These are phyloP conservation scores for Nephila pilipes DNA, from an alignment of 1,140 invertebrate species.

Conservation along the genomic window DNA sequence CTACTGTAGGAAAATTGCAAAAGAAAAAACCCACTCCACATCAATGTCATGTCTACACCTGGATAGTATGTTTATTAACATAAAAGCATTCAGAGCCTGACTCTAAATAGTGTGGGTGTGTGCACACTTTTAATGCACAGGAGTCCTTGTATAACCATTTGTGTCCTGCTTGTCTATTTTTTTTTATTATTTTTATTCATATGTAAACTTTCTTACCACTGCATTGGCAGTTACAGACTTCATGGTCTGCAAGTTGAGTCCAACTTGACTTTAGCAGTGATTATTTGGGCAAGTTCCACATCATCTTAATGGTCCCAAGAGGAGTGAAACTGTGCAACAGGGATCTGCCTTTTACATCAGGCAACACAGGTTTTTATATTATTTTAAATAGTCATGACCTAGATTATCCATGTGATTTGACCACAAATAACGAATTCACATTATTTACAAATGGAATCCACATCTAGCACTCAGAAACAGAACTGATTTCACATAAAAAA, in stretches of 20 bases:
- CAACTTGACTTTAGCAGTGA: constrained; percentile 76
- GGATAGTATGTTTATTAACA: constrained; percentile 67
- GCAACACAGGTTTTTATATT: constrained; percentile 34
- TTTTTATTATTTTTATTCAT: constrained; percentile 8
- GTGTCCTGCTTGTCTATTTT: constrained; percentile 57
- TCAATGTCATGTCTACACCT: constrained; percentile 33
- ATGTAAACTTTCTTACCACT: constrained; percentile 72
- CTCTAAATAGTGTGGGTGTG: constrained; percentile 61
- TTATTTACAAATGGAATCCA: constrained; percentile 77
- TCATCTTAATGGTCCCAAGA: constrained; percentile 75
- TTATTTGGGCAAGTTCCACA: constrained; percentile 74
- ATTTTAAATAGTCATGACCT: constrained; percentile 61
- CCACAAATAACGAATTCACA: constrained; percentile 76
- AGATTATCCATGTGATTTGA: constrained; percentile 73
- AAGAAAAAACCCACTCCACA: constrained; percentile 28
- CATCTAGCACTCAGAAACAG: constrained; percentile 75
- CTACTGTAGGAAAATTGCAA: constrained; percentile 53
- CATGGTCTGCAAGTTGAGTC: constrained; percentile 75
- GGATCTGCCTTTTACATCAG: constrained; percentile 50
- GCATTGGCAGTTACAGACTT: constrained; percentile 76
- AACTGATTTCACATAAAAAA: constrained; percentile 60
- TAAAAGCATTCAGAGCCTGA: constrained; percentile 66
- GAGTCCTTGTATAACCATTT: constrained; percentile 67
- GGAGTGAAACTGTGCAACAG: constrained; percentile 71
- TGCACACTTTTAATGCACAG: constrained; percentile 33